Percentiles rank a stretch among this genome's conserved stretches.
Evolutionary conservation across 53 echinoderm and acorn worm genomes (phyloP).

Genomic region (Apostichopus leukothele): DNA sequence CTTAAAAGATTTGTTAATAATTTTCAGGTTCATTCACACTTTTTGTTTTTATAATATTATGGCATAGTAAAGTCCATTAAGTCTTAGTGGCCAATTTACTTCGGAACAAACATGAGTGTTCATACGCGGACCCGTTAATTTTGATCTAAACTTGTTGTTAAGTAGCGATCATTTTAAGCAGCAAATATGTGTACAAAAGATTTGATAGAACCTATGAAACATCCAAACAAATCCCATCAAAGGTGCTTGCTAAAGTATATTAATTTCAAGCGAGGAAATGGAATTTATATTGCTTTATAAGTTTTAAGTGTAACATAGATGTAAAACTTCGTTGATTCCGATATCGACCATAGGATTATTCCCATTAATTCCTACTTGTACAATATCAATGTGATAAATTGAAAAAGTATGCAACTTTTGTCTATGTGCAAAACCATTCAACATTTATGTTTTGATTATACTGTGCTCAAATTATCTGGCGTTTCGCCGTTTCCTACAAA

Average conservation of each 20-base stretch:
- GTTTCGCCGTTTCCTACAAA: not conserved
- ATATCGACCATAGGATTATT: not conserved
- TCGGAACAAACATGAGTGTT: not conserved
- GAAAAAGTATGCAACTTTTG: not conserved
- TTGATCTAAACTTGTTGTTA: not conserved
- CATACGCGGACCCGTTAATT: not conserved
- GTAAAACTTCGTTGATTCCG: not conserved
- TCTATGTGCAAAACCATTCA: not conserved
- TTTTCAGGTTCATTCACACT: conserved; percentile 6
- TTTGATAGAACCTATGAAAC: not conserved
- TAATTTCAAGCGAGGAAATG: not conserved
- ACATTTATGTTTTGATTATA: not conserved
- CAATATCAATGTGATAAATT: not conserved
- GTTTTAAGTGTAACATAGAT: not conserved
- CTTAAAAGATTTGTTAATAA: not conserved
- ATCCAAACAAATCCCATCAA: not conserved
- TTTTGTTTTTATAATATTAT: not conserved
- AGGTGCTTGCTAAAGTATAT: not conserved
- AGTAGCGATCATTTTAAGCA: not conserved
- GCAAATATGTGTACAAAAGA: not conserved
- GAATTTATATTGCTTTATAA: not conserved
- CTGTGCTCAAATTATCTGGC: not conserved
- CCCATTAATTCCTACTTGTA: not conserved
- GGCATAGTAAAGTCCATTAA: not conserved
- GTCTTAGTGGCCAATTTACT: not conserved